A percentile compares a stretch with the other conserved stretches of the same genome.
Conservation (phyloP, 2,888 invertebrate species). For the Sturmia bella region DNA sequence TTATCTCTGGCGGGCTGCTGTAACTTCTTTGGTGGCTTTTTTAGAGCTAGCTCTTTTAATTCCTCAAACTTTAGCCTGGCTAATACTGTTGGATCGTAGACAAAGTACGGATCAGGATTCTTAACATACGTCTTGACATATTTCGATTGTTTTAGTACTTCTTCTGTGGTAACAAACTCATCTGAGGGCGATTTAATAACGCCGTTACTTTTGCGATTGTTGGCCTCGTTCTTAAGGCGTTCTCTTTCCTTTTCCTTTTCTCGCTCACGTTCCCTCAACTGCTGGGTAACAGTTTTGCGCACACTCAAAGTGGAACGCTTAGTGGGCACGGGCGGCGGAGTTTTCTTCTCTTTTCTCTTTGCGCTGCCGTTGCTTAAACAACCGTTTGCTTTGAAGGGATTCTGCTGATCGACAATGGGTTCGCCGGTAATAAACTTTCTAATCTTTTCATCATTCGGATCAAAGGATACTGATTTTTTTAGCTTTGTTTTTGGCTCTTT, state of each 20-base stretch:
- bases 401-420: slow-evolving; percentile 81
- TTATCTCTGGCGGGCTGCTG: slow-evolving; percentile 55
- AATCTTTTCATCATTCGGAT: slow-evolving; percentile 79
- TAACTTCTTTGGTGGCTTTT: slow-evolving; percentile 74
- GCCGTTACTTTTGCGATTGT: slow-evolving; percentile 71
- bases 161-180: slow-evolving; percentile 81
- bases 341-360: slow-evolving; percentile 72
- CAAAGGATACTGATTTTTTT: slow-evolving; percentile 80
- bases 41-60: slow-evolving; percentile 74
- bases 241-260: slow-evolving; percentile 75
- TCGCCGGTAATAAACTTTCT: slow-evolving; percentile 80
- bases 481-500: slow-evolving; percentile 68
- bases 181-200: slow-evolving; percentile 71
- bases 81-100: slow-evolving; percentile 81
- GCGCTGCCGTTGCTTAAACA: slow-evolving; percentile 57
- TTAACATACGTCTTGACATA: slow-evolving; percentile 82
- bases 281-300: slow-evolving; percentile 75
- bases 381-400: slow-evolving; percentile 79
- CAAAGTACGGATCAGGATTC: slow-evolving; percentile 81
- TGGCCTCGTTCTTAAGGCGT: slow-evolving; percentile 71
- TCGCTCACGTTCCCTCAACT: slow-evolving; percentile 73
- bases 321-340: slow-evolving; percentile 77
- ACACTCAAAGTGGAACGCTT: slow-evolving; percentile 78
- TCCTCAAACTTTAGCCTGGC: slow-evolving; percentile 79
- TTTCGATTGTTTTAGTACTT: slow-evolving; percentile 81